phyloP scores from a whole-genome alignment of 2,797 vertebrate genomes.

The Cuniculus paca region DNA sequence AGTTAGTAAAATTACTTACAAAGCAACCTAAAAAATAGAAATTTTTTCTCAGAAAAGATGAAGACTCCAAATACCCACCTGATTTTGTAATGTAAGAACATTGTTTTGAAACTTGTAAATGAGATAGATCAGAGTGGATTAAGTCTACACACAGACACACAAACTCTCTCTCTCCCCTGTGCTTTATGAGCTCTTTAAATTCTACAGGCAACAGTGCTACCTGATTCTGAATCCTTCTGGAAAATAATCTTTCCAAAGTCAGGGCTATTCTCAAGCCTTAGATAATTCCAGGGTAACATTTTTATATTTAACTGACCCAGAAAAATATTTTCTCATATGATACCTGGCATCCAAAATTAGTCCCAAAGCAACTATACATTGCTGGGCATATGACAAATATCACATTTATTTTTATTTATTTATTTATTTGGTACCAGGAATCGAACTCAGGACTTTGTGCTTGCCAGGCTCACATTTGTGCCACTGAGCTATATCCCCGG shows the following conservation, averaged over 20 bases:
- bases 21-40: neutral
- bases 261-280: neutral
- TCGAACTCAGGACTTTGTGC: too few species aligned
- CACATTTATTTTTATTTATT: neutral
- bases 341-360: neutral
- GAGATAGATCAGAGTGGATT: neutral
- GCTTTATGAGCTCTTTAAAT: neutral
- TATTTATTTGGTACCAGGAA: too few species aligned
- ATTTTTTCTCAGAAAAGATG: neutral
- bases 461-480: too few species aligned
- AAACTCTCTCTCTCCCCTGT: neutral
- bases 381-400: neutral
- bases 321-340: slow-evolving; percentile 27
- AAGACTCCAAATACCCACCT: neutral
- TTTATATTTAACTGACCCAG: slow-evolving; percentile 55
- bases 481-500: too few species aligned
- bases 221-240: slow-evolving; percentile 22
- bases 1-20: slow-evolving; percentile 16
- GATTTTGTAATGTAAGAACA: neutral
- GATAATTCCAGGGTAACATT: slow-evolving; percentile 21
- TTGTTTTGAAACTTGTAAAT: slow-evolving; percentile 28
- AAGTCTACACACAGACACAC: neutral
- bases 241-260: neutral
- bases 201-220: neutral
- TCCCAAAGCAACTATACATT: neutral